phyloP scores from a whole-genome alignment of 1,140 invertebrate genomes.

The Leptinotarsa lineolata region DNA sequence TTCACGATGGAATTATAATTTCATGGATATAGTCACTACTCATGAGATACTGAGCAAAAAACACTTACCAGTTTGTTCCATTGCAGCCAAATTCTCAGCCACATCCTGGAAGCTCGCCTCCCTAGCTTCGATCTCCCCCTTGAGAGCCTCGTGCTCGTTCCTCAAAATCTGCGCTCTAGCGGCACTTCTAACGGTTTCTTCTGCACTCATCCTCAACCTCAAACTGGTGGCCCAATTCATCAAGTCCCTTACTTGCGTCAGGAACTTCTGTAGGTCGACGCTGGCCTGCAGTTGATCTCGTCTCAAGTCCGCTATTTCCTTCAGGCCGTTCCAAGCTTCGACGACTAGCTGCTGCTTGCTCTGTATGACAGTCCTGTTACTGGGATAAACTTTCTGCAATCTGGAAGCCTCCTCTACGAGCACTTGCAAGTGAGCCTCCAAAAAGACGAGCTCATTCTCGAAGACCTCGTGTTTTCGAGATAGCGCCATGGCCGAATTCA shows the following conservation, averaged over 20 bases:
- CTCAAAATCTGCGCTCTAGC: slow-evolving; percentile 85
- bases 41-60: too few species aligned
- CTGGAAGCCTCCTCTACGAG: slow-evolving; percentile 89
- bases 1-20: too few species aligned
- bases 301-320: slow-evolving; percentile 77
- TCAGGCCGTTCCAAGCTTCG: slow-evolving; percentile 85
- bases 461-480: slow-evolving; percentile 90
- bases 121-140: slow-evolving; percentile 92
- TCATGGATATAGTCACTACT: too few species aligned
- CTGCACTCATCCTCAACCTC: slow-evolving; percentile 76
- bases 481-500: slow-evolving; percentile 83
- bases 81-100: slow-evolving; percentile 77
- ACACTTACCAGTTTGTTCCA: slow-evolving; percentile 73
- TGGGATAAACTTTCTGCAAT: slow-evolving; percentile 87
- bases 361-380: slow-evolving; percentile 86
- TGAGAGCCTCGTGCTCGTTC: slow-evolving; percentile 87
- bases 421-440: slow-evolving; percentile 90
- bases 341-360: slow-evolving; percentile 74
- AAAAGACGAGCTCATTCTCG: slow-evolving; percentile 91
- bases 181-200: slow-evolving; percentile 84
- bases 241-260: slow-evolving; percentile 80
- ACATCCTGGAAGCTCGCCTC: slow-evolving; percentile 84
- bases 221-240: slow-evolving; percentile 85
- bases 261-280: slow-evolving; percentile 87
- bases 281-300: slow-evolving; percentile 83